Percentiles rank a stretch among this genome's conserved stretches.
Conservation (phyloP, 2,888 invertebrate genomes). For the Microdon myrmicae region DNA sequence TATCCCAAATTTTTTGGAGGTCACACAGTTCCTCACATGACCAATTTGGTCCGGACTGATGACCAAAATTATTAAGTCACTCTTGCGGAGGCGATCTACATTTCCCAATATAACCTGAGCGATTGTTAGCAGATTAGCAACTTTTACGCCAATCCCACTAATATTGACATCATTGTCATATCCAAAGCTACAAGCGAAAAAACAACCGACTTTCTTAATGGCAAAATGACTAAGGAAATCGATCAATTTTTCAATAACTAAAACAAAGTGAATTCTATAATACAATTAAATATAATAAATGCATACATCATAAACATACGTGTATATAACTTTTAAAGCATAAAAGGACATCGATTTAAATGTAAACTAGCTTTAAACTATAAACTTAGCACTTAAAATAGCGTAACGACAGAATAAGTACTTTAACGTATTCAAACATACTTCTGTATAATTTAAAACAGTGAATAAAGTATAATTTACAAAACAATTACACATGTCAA, state of each 20-base stretch:
- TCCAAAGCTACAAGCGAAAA: too few relatives aligned
- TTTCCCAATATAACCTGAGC: too few relatives aligned
- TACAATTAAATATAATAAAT: constrained; percentile 15
- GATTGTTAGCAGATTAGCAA: too few relatives aligned
- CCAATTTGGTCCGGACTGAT: too few relatives aligned
- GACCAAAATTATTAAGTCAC: too few relatives aligned
- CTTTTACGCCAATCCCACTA: too few relatives aligned
- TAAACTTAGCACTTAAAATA: constrained; percentile 47
- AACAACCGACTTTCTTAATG: too few relatives aligned
- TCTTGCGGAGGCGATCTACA: too few relatives aligned
- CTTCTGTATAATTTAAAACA: constrained; percentile 34
- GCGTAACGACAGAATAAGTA: constrained; percentile 33
- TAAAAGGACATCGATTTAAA: constrained; percentile 38
- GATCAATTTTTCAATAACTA: constrained; percentile 16
- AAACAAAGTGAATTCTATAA: constrained; percentile 1
- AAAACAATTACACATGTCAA: constrained; percentile 26
- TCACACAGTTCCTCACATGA: too few relatives aligned
- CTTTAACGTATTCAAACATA: constrained; percentile 47
- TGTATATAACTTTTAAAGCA: constrained; percentile 35
- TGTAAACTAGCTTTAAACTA: constrained; percentile 42
- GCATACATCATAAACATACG: constrained; percentile 40
- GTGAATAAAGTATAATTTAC: constrained; percentile 25
- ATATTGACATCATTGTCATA: too few relatives aligned
- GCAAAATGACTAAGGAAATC: too few relatives aligned
- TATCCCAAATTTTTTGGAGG: too few relatives aligned